A percentile compares a stretch with the other conserved stretches of the same genome.
Evolutionary conservation across 2,888 invertebrate species (phyloP).

Genomic region (Chironomus riparius): DNA sequence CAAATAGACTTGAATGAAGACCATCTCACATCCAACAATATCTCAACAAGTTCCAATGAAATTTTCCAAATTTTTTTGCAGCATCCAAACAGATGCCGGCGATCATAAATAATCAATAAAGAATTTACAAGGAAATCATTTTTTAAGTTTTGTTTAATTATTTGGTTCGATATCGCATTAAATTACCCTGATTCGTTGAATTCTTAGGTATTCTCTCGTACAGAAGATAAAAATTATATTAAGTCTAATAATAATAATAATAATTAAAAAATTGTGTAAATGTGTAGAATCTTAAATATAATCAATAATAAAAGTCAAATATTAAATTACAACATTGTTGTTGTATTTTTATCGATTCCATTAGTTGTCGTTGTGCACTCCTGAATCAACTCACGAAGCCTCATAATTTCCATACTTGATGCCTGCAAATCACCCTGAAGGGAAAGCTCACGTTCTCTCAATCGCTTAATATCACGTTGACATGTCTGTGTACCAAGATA

Average conservation of each 20-base stretch:
- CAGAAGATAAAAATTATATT: background rate
- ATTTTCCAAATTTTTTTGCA: too few species aligned
- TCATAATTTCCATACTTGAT: conserved; percentile 80
- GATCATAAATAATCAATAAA: too few species aligned
- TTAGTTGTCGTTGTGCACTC: background rate
- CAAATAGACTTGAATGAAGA: too few species aligned
- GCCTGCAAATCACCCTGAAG: conserved; percentile 77
- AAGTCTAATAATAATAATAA: background rate
- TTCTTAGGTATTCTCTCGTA: background rate
- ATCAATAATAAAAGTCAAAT: background rate
- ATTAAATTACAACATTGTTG: conserved; percentile 8
- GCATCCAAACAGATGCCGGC: too few species aligned
- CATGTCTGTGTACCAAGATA: conserved; percentile 61
- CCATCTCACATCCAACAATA: too few species aligned
- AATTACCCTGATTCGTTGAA: conserved; percentile 19
- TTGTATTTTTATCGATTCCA: background rate
- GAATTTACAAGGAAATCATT: background rate
- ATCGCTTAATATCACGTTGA: conserved; percentile 88
- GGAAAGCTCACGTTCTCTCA: conserved; percentile 80
- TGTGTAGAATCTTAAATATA: background rate
- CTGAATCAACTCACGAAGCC: conserved; percentile 53
- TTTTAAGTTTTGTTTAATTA: background rate
- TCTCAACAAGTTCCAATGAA: too few species aligned
- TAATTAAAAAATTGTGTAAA: background rate
- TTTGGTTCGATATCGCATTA: conserved; percentile 12